Base-by-base conservation (phyloP, 2,113 vertebrate species). In the Melospiza melodia region DNA sequence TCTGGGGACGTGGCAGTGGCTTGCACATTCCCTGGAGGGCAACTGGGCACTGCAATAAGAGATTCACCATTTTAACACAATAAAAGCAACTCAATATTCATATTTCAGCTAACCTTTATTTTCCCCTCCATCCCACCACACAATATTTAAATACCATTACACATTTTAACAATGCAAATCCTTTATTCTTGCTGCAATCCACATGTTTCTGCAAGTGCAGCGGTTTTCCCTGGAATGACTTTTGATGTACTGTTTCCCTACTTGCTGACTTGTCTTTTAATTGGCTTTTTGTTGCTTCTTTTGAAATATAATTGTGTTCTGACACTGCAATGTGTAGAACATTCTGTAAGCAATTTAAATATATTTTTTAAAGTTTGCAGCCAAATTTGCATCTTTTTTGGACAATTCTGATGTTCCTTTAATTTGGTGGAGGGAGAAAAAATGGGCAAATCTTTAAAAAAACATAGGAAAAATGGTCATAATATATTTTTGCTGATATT, bases 1-100 rank as follows among this genome's bases (percentile, higher is more conserved):
- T 99, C 99, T 16, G 99, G 99, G 41, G 99, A 99, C 25, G 99
- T 99, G 73, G 99, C 99, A 86, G 98, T 98, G 75, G 99, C 99
- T 98, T 99, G 98, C 73, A 99, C 99, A 1, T 99, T 99, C 96
- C 99, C 99, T 46, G 99, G 99, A 76, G 99, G 98, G 57, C 98
- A 99, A 20, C 99, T 99, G 74, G 99, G 99, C 68, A 99, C 99
- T 99, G 96, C 14, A 98, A 96, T 35, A 5, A 95, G 33, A 98
- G 12, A 83, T 41, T 83, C 2, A 93, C 27, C 35, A 33, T 74
- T 91, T 96, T 35, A 90, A 74, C 31, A 71, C 3, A 2, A 18
- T 3, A 15, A 57, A 80, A 48, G 49, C 43, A 80, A 69, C 17
- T 33, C 35, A 35, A 8, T 28, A 20, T 18, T 83, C 48, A 62